These are phyloP conservation scores for Picathartes gymnocephalus DNA, from an alignment of 2,113 vertebrate genomes.

Conservation along the genomic window DNA sequence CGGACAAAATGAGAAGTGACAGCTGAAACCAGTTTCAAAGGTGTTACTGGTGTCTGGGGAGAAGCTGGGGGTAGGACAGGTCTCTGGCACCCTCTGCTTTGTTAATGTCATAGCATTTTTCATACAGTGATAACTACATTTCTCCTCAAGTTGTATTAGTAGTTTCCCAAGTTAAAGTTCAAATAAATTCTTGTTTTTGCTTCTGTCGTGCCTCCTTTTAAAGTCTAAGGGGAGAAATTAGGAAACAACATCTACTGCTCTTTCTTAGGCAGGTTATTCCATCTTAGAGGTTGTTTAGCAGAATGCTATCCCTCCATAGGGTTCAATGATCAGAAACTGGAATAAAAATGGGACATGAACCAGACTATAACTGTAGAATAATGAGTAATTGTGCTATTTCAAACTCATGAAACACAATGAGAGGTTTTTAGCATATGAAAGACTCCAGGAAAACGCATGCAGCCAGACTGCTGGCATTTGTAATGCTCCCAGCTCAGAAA, in stretches of 20 bases:
- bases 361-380: neutral
- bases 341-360: conserved; percentile 10
- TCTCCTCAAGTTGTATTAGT: neutral
- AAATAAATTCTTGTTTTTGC: neutral
- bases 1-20: neutral
- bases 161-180: neutral
- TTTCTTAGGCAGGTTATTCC: neutral
- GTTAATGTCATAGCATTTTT: neutral
- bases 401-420: neutral
- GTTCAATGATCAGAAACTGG: neutral
- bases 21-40: neutral
- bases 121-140: neutral
- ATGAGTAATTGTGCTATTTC: conserved; percentile 38
- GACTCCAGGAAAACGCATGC: neutral
- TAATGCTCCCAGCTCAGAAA: neutral
- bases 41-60: neutral
- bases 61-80: neutral
- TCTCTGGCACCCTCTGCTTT: neutral
- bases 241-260: neutral
- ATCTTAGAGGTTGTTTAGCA: neutral
- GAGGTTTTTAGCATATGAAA: conserved; percentile 43
- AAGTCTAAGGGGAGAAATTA: neutral
- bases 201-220: neutral
- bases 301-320: neutral
- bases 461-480: neutral